Conservation (phyloP, 2,113 vertebrate genomes). For the Urocitellus parryii region DNA sequence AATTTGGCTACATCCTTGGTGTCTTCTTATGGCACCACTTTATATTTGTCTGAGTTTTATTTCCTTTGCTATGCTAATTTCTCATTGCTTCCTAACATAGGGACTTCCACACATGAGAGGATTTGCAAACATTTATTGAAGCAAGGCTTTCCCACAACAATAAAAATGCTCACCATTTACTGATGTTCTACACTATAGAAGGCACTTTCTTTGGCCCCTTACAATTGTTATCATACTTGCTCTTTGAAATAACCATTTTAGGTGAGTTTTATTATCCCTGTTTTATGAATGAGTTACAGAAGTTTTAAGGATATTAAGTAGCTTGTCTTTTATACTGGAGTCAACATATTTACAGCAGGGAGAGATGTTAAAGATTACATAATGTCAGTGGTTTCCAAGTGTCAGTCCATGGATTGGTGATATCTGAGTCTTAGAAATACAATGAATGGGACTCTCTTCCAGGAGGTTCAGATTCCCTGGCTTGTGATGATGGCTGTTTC, state of each 20-base stretch:
- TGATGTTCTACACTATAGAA: background rate
- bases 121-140: background rate
- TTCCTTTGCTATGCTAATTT: slow-evolving; percentile 3
- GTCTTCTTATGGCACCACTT: background rate
- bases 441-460: background rate
- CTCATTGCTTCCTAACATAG: background rate
- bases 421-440: background rate
- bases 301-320: background rate
- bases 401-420: background rate
- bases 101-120: background rate
- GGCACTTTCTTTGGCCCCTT: background rate
- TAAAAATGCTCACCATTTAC: background rate
- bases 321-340: background rate
- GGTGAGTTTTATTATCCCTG: background rate
- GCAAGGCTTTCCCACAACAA: background rate
- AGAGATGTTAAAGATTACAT: background rate
- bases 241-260: background rate
- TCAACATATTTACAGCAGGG: background rate
- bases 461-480: background rate
- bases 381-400: background rate
- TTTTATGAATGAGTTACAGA: background rate
- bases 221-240: background rate
- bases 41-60: background rate
- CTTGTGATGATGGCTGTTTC: background rate
- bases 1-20: background rate